Percentiles rank a stretch among this genome's conserved stretches.
Evolutionary conservation across 2,113 vertebrate genomes (phyloP).

Genomic region (Lophochroa leadbeateri): DNA sequence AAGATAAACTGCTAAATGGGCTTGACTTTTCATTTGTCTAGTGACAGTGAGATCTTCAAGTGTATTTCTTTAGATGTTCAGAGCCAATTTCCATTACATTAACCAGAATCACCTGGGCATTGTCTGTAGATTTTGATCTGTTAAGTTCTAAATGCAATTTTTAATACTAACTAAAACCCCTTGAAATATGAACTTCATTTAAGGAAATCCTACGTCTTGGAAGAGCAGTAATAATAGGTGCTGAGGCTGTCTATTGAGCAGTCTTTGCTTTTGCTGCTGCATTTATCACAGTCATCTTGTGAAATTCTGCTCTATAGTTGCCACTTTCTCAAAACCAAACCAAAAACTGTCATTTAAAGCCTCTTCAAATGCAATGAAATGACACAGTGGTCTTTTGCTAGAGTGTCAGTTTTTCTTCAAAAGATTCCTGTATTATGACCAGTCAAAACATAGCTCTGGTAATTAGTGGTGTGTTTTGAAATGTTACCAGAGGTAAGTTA

Average conservation of each 20-base stretch:
- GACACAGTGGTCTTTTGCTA: neutral
- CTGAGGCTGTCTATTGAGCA: neutral
- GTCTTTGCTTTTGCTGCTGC: neutral
- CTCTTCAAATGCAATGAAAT: neutral
- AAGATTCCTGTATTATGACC: neutral
- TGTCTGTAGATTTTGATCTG: neutral
- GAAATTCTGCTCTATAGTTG: neutral
- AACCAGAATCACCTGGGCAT: neutral
- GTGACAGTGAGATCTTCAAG: neutral
- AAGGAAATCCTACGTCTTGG: neutral
- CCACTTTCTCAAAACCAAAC: neutral
- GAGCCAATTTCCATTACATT: neutral
- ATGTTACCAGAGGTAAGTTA: neutral
- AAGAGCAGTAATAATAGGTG: neutral
- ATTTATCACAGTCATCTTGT: neutral
- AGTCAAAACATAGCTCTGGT: neutral
- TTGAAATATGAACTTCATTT: neutral
- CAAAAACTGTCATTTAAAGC: neutral
- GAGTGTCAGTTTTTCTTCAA: neutral
- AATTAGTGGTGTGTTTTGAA: neutral
- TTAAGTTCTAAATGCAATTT: neutral
- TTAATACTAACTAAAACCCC: neutral
- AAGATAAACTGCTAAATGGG: neutral
- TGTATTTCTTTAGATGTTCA: neutral
- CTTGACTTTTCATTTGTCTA: neutral